These are phyloP conservation scores for Tachina fera DNA, from an alignment of 2,888 invertebrate genomes.

Conservation along the genomic window DNA sequence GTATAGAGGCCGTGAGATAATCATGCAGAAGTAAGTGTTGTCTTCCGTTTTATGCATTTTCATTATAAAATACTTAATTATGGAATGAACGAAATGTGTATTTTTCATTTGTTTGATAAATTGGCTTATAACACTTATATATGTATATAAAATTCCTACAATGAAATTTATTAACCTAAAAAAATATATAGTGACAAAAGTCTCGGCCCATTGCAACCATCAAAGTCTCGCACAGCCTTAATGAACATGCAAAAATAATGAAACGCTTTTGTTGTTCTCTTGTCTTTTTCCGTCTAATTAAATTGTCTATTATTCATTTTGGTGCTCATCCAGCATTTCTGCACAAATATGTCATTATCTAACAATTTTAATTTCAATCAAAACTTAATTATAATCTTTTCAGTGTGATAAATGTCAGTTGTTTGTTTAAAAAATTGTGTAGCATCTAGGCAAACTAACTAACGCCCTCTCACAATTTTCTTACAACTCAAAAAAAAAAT, in stretches of 20 bases:
- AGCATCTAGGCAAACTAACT: not conserved
- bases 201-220: too few relatives aligned
- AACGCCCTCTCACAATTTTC: constrained; percentile 9
- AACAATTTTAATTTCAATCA: constrained; percentile 45
- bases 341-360: constrained; percentile 18
- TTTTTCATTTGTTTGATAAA: not conserved
- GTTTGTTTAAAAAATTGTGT: not conserved
- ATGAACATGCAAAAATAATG: constrained; percentile 14
- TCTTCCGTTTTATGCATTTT: too few relatives aligned
- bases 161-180: not conserved
- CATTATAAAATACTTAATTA: too few relatives aligned
- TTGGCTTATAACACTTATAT: not conserved
- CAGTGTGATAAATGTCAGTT: constrained; percentile 18
- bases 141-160: not conserved
- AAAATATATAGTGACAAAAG: not conserved
- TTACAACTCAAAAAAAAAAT: not conserved
- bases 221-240: not conserved
- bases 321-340: not conserved
- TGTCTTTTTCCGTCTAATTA: constrained; percentile 5
- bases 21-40: too few relatives aligned
- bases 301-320: constrained; percentile 20
- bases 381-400: constrained; percentile 33
- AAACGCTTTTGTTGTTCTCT: not conserved
- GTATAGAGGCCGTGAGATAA: too few relatives aligned
- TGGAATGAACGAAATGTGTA: too few relatives aligned